Conservation (phyloP, 2,797 vertebrate species). For the Cossypha dichroa region DNA sequence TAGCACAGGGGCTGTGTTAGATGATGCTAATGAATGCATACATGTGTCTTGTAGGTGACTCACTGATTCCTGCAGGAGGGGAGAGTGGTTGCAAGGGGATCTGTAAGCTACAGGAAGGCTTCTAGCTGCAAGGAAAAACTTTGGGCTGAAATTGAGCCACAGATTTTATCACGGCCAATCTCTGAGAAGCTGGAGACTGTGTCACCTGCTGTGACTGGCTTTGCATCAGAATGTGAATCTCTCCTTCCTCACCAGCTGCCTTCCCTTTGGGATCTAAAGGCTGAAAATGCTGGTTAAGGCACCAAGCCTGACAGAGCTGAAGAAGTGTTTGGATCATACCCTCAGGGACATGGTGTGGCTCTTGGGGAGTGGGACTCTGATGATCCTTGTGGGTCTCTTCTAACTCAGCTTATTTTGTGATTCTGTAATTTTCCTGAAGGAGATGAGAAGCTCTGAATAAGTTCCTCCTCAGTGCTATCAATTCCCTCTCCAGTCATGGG, state of each 20-base stretch:
- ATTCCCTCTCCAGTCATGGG: neutral
- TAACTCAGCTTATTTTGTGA: neutral
- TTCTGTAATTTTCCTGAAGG: neutral
- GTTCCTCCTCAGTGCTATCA: neutral
- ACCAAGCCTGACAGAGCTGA: neutral
- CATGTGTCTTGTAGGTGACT: neutral
- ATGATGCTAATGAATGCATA: neutral
- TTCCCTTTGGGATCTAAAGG: neutral
- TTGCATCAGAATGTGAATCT: neutral
- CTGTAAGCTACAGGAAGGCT: neutral
- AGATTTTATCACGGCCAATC: neutral
- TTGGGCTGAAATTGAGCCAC: neutral
- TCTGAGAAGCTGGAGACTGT: neutral
- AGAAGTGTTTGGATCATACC: neutral
- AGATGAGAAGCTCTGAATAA: neutral
- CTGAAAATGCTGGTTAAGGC: neutral
- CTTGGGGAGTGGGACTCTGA: fast-evolving
- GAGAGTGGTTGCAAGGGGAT: neutral
- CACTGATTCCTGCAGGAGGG: neutral
- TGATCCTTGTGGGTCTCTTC: neutral
- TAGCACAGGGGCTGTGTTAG: neutral
- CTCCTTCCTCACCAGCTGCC: neutral
- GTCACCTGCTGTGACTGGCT: neutral
- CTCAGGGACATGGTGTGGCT: neutral
- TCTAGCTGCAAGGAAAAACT: neutral